Evolutionary conservation across 37 sponge, comb jelly and placozoan species (phyloP).

Genomic region (Ephydatia muelleri): DNA sequence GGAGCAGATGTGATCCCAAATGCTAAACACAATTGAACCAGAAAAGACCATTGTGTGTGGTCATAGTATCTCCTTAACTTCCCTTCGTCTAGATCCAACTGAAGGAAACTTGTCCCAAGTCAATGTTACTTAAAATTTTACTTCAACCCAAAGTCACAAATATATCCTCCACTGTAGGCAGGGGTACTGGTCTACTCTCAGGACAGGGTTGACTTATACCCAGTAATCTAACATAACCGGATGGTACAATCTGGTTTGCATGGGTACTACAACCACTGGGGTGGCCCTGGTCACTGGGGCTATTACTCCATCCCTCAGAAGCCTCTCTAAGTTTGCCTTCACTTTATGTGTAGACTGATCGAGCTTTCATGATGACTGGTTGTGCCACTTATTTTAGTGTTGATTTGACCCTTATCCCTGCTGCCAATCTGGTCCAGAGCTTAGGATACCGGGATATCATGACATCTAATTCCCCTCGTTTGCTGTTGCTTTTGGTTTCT

Average conservation of each 20-base stretch:
- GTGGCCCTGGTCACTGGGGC: slow-evolving; percentile 7
- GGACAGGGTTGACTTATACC: slow-evolving; percentile 45
- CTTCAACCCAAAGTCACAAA: slow-evolving; percentile 35
- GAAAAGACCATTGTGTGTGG: slow-evolving; percentile 16
- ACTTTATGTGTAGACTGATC: background rate
- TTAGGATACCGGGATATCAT: too few relatives aligned
- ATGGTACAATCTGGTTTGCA: slow-evolving; percentile 33
- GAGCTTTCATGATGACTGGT: background rate
- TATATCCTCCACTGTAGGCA: slow-evolving; percentile 36
- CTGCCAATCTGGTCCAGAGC: too few relatives aligned
- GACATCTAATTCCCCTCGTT: too few relatives aligned
- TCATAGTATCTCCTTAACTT: slow-evolving; percentile 9
- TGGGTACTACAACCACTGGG: slow-evolving; percentile 36
- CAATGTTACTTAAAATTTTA: slow-evolving; percentile 35
- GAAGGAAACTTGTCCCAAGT: slow-evolving; percentile 30
- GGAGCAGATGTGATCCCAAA: slow-evolving; percentile 24
- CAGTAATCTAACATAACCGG: slow-evolving; percentile 48
- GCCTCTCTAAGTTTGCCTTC: background rate
- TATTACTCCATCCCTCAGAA: background rate
- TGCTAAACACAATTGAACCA: slow-evolving; percentile 16
- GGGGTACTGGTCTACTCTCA: slow-evolving; percentile 39
- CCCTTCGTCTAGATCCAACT: background rate
- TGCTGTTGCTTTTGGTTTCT: too few relatives aligned
- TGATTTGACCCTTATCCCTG: too few relatives aligned
- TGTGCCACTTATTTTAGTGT: background rate